Evolutionary conservation across 2,797 vertebrate genomes (phyloP), one percentile per base, ranked within the genome.

Genomic region (Sarcoramphus papa): DNA sequence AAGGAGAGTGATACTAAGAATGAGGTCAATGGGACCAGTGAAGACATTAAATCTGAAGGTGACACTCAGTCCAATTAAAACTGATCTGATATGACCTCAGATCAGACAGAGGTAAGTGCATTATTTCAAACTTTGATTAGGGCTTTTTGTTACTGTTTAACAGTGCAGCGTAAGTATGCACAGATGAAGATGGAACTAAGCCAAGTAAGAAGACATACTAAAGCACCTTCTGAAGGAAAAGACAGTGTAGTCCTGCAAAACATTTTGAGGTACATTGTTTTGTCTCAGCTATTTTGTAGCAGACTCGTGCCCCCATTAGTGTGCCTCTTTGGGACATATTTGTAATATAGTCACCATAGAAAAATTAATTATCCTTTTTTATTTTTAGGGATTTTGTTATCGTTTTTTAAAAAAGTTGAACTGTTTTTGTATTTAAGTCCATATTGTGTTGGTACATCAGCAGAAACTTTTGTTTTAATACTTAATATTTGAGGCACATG

Each of bases 31-130:
- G 99, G 99, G 99, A 99, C 98, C 98, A 98, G 97, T 94, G 98
- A 99, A 99, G 99, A 99, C 99, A 98, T 99, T 98, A 99, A 99
- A 99, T 99, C 99, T 99, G 99, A 99, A 99, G 99, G 99, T 99
- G 99, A 99, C 99, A 99, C 99, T 99, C 99, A 99, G 99, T 99
- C 99, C 99, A 99, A 99, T 99, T 99, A 99, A 99, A 99, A 99
- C 99, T 99, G 99, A 99, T 99, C 99, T 99, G 99, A 99, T 99
- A 99, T 99, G 99, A 99, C 99, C 99, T 99, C 99, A 99, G 99
- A 99, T 99, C 99, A 99, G 99, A 98, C 98, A 99, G 99, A 99
- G 99, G 99, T 99, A 98, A 98, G 96, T 98, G 98, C 96, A 98
- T 97, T 97, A 98, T 98, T 98, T 98, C 98, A 98, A 98, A 98